Percentiles rank a stretch among this genome's conserved stretches.
phyloP scores from a whole-genome alignment of 2,888 invertebrate species.

The Agrotis clavis region DNA sequence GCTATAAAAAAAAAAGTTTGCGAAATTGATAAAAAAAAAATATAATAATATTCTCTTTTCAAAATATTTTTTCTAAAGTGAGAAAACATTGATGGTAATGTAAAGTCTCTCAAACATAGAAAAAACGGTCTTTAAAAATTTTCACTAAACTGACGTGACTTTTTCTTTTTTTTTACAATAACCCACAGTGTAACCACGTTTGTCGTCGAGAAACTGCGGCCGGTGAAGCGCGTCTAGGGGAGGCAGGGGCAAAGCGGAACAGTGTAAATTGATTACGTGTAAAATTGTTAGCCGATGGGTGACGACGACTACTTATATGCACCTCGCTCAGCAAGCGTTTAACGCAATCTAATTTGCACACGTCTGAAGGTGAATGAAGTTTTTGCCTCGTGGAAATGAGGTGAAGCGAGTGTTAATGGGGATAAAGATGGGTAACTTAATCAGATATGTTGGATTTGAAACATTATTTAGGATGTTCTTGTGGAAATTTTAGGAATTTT shows the following conservation, averaged over 20 bases:
- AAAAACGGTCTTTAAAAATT: background rate
- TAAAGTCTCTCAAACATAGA: background rate
- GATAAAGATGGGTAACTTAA: constrained; percentile 30
- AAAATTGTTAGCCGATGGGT: constrained; percentile 83
- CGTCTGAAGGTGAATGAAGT: constrained; percentile 71
- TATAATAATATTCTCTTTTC: too few species aligned
- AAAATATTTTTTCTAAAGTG: too few species aligned
- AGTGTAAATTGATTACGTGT: constrained; percentile 86
- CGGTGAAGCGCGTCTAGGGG: constrained; percentile 64
- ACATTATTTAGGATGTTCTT: background rate
- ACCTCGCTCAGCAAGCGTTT: constrained; percentile 76
- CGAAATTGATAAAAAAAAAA: too few species aligned
- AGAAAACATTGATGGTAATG: background rate
- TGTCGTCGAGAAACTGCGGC: constrained; percentile 63
- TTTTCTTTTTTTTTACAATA: constrained; percentile 27
- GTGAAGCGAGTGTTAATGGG: constrained; percentile 50
- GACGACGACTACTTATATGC: constrained; percentile 83
- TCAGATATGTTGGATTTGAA: background rate
- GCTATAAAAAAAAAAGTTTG: too few species aligned
- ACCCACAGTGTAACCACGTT: constrained; percentile 62
- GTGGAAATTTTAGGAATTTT: background rate
- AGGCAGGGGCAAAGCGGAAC: constrained; percentile 73
- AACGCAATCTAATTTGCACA: constrained; percentile 82
- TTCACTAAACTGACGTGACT: background rate
- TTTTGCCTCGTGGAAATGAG: constrained; percentile 71